Conservation (phyloP, 2,797 vertebrate genomes). For the Ptychobarbus kaznakovi region DNA sequence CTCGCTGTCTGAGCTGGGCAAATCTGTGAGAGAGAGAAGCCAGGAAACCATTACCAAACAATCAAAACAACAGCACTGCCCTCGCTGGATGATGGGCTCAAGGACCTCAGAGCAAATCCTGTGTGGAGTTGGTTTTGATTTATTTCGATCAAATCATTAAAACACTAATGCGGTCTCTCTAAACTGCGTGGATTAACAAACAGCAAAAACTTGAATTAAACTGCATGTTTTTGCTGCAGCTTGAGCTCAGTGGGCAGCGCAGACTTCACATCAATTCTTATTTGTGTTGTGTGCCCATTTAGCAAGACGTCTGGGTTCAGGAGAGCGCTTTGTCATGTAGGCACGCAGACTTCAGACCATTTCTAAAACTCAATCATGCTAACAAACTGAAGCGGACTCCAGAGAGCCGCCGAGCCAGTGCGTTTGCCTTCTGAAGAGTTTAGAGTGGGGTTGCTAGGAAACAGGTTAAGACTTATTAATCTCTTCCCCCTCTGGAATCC, state of each 20-base stretch:
- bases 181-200: not conserved
- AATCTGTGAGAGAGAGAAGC: constrained; percentile 66
- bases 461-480: constrained; percentile 63
- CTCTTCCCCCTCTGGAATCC: constrained; percentile 54
- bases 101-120: not conserved
- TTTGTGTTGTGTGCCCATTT: not conserved
- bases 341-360: not conserved
- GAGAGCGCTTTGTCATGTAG: not conserved
- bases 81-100: not conserved
- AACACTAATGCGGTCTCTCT: not conserved
- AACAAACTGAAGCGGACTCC: constrained; percentile 25
- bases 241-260: not conserved
- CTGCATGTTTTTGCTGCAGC: not conserved
- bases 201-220: not conserved
- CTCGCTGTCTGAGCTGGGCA: constrained; percentile 93
- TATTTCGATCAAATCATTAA: not conserved
- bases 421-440: constrained; percentile 37
- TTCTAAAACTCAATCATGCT: constrained; percentile 35
- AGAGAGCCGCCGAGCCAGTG: constrained; percentile 12
- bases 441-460: constrained; percentile 61
- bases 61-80: not conserved
- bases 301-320: not conserved
- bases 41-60: constrained; percentile 11
- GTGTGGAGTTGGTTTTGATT: not conserved
- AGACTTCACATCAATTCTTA: constrained; percentile 3